Evolutionary conservation across 2,113 vertebrate genomes (phyloP), one percentile per base, ranked within the genome.

Genomic region (Micromys minutus): DNA sequence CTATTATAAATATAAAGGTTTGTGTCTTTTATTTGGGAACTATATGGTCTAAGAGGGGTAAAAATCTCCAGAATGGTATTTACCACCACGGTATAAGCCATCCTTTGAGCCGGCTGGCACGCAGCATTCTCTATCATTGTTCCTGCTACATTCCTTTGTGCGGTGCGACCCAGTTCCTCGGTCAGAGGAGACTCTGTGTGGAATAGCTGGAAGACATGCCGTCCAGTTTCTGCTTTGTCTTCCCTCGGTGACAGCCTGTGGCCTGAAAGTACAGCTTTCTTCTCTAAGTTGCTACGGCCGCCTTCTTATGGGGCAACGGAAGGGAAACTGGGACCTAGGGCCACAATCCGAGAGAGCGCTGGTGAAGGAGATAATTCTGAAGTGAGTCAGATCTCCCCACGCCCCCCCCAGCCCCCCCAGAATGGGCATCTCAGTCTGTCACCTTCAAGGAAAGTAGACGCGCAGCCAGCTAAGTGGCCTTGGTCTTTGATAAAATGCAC

Each of bases 401-500:
- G n/a, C 34, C 15, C 61, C 55, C 39, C 55, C 45, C 34, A 83
- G 65, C 10, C 59, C 29, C 72, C 8, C 15, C 74, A 63, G 81
- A 57, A 0, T 16, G 74, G 26, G 29, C 12, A 10, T 76, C 47
- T 75, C 74, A 94, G 92, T 47, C 50, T 3, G 26, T 86, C 39
- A 85, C 65, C 96, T 90, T 2, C 22, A 87, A 87, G 87, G 79
- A 91, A 89, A 91, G 94, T 57, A 93, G 94, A 96, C 77, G 93
- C 94, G 75, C 42, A 93, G 94, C 42, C 94, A 95, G 94, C 67
- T 95, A 55, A 91, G 92, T 97, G 72, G 97, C 96, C 89, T 72
- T 96, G 97, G 96, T 97, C 97, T 98, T 97, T 97, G 50, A 90
- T 90, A 75, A 92, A 93, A 84, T 85, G 92, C 74, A 83, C 94